Conservation (phyloP, 2,888 invertebrate species). For the Pemphredon lugubris region DNA sequence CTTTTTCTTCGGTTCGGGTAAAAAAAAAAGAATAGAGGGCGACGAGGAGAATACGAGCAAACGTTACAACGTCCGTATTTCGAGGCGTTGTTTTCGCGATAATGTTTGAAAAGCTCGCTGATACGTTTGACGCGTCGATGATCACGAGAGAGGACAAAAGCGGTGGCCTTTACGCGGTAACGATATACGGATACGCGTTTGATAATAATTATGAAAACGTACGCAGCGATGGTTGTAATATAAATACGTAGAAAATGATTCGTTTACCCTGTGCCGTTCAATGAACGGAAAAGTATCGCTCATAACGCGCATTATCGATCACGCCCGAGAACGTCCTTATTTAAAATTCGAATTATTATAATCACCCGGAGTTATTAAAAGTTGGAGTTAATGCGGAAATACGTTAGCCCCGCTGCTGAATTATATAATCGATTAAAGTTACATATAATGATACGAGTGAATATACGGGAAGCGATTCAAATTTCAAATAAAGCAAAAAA, state of each 20-base stretch:
- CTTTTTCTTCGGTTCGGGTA: too few relatives aligned
- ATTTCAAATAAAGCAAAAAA: not conserved
- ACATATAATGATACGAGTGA: not conserved
- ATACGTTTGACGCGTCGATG: constrained; percentile 22
- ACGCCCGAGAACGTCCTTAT: constrained; percentile 28
- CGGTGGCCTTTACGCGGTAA: constrained; percentile 41
- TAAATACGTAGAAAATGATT: constrained; percentile 51
- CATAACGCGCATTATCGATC: constrained; percentile 19
- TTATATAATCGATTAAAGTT: constrained; percentile 28
- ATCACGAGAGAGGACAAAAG: constrained; percentile 54
- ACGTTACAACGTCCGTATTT: constrained; percentile 5
- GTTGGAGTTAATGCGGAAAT: constrained; percentile 7
- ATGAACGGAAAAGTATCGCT: constrained; percentile 52
- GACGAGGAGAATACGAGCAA: too few relatives aligned
- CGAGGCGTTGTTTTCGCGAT: constrained; percentile 13
- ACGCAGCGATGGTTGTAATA: constrained; percentile 19
- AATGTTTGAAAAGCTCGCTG: constrained; percentile 40
- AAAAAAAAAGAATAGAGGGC: too few relatives aligned
- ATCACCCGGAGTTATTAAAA: constrained; percentile 42
- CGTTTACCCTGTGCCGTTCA: constrained; percentile 29
- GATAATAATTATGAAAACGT: constrained; percentile 39
- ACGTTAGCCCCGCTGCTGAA: constrained; percentile 14
- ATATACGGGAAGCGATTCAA: not conserved
- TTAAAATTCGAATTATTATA: constrained; percentile 57
- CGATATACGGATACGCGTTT: constrained; percentile 41